Percentiles rank a stretch among this genome's conserved stretches.
Evolutionary conservation across 1,140 invertebrate species (phyloP).

Genomic region (Atta texana): DNA sequence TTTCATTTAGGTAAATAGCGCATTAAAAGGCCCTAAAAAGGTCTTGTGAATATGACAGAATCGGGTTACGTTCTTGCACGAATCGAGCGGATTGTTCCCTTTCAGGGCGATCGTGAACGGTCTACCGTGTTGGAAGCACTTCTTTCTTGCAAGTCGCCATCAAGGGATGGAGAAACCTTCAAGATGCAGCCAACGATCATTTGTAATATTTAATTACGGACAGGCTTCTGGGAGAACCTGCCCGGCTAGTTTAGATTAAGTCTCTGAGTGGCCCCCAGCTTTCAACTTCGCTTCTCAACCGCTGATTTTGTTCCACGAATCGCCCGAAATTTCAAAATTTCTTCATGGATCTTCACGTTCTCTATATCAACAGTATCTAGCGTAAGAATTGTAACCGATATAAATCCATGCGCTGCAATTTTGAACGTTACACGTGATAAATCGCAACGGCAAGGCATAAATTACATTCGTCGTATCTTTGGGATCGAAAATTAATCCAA

Average conservation of each 20-base stretch:
- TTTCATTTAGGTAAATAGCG: slow-evolving; percentile 50
- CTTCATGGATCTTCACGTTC: not conserved
- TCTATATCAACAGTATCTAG: not conserved
- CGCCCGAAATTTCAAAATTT: not conserved
- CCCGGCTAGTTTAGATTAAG: slow-evolving; percentile 47
- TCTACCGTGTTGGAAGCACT: slow-evolving; percentile 67
- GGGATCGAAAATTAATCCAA: slow-evolving; percentile 36
- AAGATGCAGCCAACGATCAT: slow-evolving; percentile 67
- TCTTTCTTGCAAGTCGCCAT: slow-evolving; percentile 38
- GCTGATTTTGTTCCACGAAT: not conserved
- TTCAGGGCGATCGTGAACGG: slow-evolving; percentile 71
- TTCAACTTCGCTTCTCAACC: not conserved
- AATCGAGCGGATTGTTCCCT: slow-evolving; percentile 67
- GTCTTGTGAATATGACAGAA: slow-evolving; percentile 69
- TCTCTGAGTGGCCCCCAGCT: slow-evolving; percentile 4
- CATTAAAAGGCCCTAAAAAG: slow-evolving; percentile 32
- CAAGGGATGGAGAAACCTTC: slow-evolving; percentile 62
- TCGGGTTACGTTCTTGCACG: slow-evolving; percentile 69
- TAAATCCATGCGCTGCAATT: not conserved
- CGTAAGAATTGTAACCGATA: not conserved
- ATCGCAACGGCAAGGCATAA: not conserved
- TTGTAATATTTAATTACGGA: slow-evolving; percentile 77
- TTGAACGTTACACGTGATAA: not conserved
- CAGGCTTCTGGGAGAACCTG: slow-evolving; percentile 62
- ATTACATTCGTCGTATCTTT: slow-evolving; percentile 27